These are phyloP conservation scores for Trematomus loennbergii DNA, from an alignment of 2,113 vertebrate species.

Conservation along the genomic window DNA sequence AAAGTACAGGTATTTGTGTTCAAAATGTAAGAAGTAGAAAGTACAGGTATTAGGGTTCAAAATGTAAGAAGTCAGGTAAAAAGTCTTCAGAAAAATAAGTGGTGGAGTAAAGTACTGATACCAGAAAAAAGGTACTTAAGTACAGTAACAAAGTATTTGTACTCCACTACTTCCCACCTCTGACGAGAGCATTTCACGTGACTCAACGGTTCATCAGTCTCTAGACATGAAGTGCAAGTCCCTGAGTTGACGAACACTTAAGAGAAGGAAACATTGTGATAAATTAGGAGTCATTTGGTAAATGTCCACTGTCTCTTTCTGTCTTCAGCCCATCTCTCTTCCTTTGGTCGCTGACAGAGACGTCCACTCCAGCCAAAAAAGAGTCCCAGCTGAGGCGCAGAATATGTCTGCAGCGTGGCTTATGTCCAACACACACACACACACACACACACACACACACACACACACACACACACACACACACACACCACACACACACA, in stretches of 20 bases:
- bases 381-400: conserved; percentile 55
- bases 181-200: neutral
- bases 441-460: too few species aligned
- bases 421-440: conserved; percentile 38
- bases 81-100: too few species aligned
- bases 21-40: too few species aligned
- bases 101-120: too few species aligned
- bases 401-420: conserved; percentile 64
- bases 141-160: too few species aligned
- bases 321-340: conserved; percentile 19
- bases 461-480: too few species aligned
- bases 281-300: conserved; percentile 3
- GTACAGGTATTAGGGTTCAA: too few species aligned
- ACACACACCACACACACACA: too few species aligned
- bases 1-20: too few species aligned
- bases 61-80: too few species aligned
- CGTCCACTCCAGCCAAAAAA: conserved; percentile 30
- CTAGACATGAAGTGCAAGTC: neutral
- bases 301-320: conserved; percentile 15
- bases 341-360: conserved; percentile 19
- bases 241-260: conserved; percentile 18
- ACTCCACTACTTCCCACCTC: too few species aligned
- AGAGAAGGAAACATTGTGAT: neutral
- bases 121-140: too few species aligned
- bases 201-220: conserved; percentile 7